Evolutionary conservation across 2,113 vertebrate genomes (phyloP).

Genomic region (Otolemur garnettii): DNA sequence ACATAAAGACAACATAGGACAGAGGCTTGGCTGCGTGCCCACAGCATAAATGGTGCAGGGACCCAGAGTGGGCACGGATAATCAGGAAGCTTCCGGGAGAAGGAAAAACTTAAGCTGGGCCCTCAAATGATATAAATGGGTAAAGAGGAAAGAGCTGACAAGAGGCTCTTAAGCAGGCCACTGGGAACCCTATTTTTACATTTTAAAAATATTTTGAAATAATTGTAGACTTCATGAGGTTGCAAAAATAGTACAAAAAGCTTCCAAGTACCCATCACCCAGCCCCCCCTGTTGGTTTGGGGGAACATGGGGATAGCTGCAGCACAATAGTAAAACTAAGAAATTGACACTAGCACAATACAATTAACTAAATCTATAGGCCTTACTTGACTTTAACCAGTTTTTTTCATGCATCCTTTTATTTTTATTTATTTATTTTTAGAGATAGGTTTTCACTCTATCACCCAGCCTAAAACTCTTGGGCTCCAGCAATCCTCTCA

Average conservation of each 20-base stretch:
- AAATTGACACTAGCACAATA: neutral
- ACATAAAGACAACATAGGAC: neutral
- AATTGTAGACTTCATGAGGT: neutral
- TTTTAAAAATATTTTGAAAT: neutral
- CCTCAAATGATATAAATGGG: no score
- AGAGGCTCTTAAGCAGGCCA: neutral
- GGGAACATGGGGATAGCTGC: neutral
- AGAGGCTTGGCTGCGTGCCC: neutral
- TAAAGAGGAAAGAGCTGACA: neutral
- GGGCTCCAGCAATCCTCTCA: no score
- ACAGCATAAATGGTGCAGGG: neutral
- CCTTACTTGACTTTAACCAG: neutral
- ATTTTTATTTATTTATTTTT: no score
- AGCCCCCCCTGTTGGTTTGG: neutral
- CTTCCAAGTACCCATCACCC: neutral
- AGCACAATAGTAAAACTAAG: constrained; percentile 19
- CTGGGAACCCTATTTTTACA: neutral
- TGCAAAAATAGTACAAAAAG: neutral
- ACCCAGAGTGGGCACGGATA: neutral
- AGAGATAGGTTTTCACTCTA: no score
- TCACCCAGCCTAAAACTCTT: no score
- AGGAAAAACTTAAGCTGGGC: neutral
- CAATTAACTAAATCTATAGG: neutral
- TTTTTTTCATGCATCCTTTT: neutral
- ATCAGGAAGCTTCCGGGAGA: neutral